A percentile compares a stretch with the other conserved stretches of the same genome.
These are phyloP conservation scores for Phymanthus crucifer DNA, from an alignment of 92 coral and sea anemone genomes.

Conservation along the genomic window DNA sequence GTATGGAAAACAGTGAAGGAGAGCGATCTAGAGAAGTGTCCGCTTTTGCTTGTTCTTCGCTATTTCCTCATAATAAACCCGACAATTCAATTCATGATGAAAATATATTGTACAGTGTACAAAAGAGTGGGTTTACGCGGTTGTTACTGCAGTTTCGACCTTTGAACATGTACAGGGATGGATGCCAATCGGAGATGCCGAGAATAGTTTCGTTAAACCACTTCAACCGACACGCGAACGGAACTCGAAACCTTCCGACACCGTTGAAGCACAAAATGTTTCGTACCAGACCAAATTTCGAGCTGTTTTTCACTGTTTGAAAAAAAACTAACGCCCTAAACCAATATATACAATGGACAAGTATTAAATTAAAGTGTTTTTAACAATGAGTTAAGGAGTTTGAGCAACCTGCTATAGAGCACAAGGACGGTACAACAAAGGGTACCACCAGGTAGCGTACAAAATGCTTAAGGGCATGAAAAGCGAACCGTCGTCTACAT, in stretches of 20 bases:
- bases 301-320: background rate
- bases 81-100: constrained; percentile 10
- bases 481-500: background rate
- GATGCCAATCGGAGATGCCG: constrained; percentile 9
- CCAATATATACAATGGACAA: background rate
- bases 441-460: constrained; percentile 16
- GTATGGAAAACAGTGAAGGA: constrained; percentile 3
- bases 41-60: background rate
- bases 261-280: background rate
- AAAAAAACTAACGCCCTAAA: constrained; percentile 2
- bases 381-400: constrained; percentile 28
- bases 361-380: constrained; percentile 14
- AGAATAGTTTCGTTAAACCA: constrained; percentile 16
- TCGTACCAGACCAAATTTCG: background rate
- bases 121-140: background rate
- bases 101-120: background rate
- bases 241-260: constrained; percentile 18
- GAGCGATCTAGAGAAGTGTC: background rate
- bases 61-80: background rate
- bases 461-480: constrained; percentile 20
- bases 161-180: constrained; percentile 5
- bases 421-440: constrained; percentile 26
- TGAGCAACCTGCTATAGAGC: constrained; percentile 25
- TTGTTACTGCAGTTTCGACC: constrained; percentile 6
- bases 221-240: constrained; percentile 20